Evolutionary conservation across 2,888 invertebrate genomes (phyloP), one percentile per base, ranked within the genome.

Genomic region (Diaphora mendica): DNA sequence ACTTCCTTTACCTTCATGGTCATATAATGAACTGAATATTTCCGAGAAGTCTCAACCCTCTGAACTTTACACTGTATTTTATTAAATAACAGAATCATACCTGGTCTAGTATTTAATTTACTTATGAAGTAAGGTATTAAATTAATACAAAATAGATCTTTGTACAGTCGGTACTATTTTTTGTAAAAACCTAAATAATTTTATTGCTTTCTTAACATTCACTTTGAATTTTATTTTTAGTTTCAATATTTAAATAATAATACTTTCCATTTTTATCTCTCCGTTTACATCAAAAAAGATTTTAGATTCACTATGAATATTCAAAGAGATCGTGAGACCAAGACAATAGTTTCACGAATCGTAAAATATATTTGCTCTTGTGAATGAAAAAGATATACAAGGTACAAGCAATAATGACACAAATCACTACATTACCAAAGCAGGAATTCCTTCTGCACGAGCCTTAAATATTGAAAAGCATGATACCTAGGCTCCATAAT

Each of bases 401-500:
- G 48, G 48, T 48, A 30, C 62, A 62, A 62, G 15, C 15, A 30
- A 17, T 62, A 30, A 30, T 30, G 30, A 62, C 17, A 8, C 30
- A 30, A 30, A 62, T 2, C 30, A 17, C 62, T 17, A 62, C 8
- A 62, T 62, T 7, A 62, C 30, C 62, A 3, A 30, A 30, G 62
- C 17, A 62, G 17, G 59, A 59, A 59, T 39, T 69, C 55, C 13
- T 1, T 39, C 9, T 9, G 9, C n/a, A 30, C 26, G 26, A 55
- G 11, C 11, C 26, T 55, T 59, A 59, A 69, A 59, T 59, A 69
- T 59, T 69, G 55, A 59, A 69, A 69, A 59, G 39, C n/a, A 26
- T 35, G 42, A 30, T 44, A 55, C 42, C 55, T 67, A 59, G 39
- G 39, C 64, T 33, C 59, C 67, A n/a, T 82, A 85, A 85, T 82